These are phyloP conservation scores for Hafferia zeledoni DNA, from an alignment of 2,797 vertebrate genomes.

Conservation along the genomic window DNA sequence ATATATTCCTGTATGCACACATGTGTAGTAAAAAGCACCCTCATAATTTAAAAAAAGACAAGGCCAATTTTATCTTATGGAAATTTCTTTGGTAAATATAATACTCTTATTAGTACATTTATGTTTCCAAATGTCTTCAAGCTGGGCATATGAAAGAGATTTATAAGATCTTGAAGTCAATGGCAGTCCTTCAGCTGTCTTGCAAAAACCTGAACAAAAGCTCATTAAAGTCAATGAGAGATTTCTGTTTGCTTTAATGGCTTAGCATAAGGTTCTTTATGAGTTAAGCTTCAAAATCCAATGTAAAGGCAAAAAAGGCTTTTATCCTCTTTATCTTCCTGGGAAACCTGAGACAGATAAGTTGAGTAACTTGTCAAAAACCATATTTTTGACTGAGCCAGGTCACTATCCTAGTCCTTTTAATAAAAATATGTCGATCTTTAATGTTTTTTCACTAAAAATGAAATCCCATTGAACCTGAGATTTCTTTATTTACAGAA, in stretches of 20 bases:
- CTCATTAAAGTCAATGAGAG: conserved; percentile 12
- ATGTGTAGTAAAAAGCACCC: neutral
- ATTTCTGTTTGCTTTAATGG: conserved; percentile 16
- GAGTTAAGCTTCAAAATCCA: conserved; percentile 12
- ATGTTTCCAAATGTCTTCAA: neutral
- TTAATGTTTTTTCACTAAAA: neutral
- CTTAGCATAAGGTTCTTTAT: neutral
- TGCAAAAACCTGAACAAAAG: conserved; percentile 3
- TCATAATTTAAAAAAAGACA: neutral
- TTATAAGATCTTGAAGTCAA: neutral
- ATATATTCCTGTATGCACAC: neutral
- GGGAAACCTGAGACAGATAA: neutral
- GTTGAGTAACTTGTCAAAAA: neutral
- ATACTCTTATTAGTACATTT: neutral
- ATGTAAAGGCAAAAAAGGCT: neutral
- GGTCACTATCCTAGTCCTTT: neutral
- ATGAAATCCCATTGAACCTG: neutral
- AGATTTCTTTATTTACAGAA: neutral
- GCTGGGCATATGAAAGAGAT: neutral
- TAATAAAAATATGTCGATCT: neutral
- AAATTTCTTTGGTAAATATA: neutral
- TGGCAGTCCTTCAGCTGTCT: neutral
- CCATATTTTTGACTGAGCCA: neutral
- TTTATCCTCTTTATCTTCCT: neutral
- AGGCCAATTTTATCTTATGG: neutral